Conservation (phyloP, 1,140 invertebrate genomes). For the Rhopalosiphum padi region DNA sequence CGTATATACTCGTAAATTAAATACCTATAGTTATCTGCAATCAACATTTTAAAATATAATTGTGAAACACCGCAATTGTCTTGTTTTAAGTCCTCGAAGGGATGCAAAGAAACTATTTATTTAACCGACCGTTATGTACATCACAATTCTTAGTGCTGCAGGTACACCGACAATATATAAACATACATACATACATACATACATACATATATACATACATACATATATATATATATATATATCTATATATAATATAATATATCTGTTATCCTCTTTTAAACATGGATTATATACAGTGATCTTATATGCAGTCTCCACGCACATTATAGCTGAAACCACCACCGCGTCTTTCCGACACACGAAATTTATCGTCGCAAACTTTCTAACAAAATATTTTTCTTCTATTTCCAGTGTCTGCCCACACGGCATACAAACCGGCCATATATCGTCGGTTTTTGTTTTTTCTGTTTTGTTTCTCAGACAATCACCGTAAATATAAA, state of each 20-base stretch:
- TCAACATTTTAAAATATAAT: neutral
- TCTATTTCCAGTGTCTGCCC: neutral
- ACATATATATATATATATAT: neutral
- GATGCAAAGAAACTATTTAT: neutral
- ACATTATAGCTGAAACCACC: neutral
- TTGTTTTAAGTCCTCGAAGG: neutral
- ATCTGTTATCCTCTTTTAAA: neutral
- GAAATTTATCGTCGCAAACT: constrained; percentile 22
- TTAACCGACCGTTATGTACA: neutral
- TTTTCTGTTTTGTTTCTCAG: neutral
- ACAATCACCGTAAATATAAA: neutral
- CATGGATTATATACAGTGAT: neutral
- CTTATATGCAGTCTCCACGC: neutral
- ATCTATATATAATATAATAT: neutral
- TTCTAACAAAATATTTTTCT: constrained; percentile 17
- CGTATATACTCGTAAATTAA: no score
- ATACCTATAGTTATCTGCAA: neutral
- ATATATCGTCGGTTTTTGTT: neutral
- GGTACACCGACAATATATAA: neutral
- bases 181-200: neutral
- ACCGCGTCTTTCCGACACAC: neutral
- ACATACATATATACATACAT: neutral
- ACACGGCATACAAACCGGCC: neutral
- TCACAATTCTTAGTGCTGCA: neutral
- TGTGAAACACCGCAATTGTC: neutral